Evolutionary conservation across 2,797 vertebrate species (phyloP), one percentile per base, ranked within the genome.

Genomic region (Astyanax mexicanus): DNA sequence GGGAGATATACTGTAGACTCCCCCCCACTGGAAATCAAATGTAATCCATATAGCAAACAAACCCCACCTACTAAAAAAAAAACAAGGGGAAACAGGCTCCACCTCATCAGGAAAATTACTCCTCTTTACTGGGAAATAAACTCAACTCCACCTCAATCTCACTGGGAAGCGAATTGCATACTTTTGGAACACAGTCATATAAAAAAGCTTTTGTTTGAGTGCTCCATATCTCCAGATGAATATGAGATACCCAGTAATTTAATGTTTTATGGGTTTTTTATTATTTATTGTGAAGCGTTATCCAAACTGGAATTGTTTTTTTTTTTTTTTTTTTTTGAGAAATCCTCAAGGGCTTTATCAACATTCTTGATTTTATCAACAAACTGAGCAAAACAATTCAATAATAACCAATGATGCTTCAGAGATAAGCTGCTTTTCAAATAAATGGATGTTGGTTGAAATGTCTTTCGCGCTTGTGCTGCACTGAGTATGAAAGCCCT

Each of bases 391-490:
- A 6, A 69, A 49, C 32, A 69, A 38, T 38, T 15, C 19, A 57
- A 45, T 45, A 32, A 29, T 17, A n/a, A n/a, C 12, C 2, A 11
- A 54, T 13, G 12, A 27, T 54, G 23, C 51, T n/a, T n/a, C n/a
- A 29, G 52, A 55, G 5, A 55, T 55, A 55, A 55, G 52, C 52
- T 55, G 25, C 54, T 15, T 35, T 58, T 58, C 15, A 58, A 58
- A 58, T 9, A n/a, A 55, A 55, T 55, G 52, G 13, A 58, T n/a
- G 29, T 19, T n/a, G 27, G 55, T 58, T 58, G 35, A 58, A 6
- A 58, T 35, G 55, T 27, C 13, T 32, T 57, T 57, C 15, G 23
- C 51, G 54, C 23, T 9, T 15, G 23, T 27, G 23, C 23, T 25
- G 6, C 25, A 27, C 12, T 29, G 12, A 55, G 13, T 38, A 32